phyloP scores from a whole-genome alignment of 1,140 invertebrate species.

The Dolichoris vasculosae region DNA sequence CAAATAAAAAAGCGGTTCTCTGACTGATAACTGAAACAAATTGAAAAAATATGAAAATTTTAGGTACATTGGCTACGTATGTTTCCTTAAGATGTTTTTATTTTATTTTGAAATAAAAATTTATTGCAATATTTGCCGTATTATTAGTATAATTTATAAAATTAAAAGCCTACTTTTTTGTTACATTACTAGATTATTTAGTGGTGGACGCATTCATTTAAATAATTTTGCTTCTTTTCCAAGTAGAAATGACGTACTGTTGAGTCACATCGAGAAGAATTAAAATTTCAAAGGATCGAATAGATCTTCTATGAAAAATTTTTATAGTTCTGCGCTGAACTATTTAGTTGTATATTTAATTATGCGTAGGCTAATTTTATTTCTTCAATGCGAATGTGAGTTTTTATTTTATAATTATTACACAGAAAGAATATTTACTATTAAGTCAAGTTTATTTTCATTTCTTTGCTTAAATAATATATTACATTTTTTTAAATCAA shows the following conservation, averaged over 20 bases:
- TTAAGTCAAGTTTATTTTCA: background rate
- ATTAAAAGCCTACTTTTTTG: too few species aligned
- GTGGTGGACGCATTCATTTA: too few species aligned
- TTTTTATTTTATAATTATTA: background rate
- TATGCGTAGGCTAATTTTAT: conserved; percentile 23
- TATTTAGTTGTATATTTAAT: conserved; percentile 21
- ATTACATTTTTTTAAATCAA: background rate
- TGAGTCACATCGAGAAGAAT: conserved; percentile 2
- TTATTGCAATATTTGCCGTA: too few species aligned
- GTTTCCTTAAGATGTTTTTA: too few species aligned
- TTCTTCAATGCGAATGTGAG: conserved; percentile 7
- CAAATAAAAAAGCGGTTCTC: too few species aligned
- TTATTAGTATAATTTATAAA: too few species aligned
- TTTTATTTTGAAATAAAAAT: too few species aligned
- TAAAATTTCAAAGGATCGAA: conserved; percentile 14
- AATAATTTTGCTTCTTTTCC: background rate
- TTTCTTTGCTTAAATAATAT: background rate
- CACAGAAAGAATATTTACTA: conserved; percentile 29
- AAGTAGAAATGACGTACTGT: conserved; percentile 4
- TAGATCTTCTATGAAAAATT: conserved; percentile 28
- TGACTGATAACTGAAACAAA: too few species aligned
- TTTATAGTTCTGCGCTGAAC: conserved; percentile 25
- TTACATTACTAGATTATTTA: too few species aligned
- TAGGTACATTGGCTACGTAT: too few species aligned
- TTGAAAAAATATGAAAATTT: too few species aligned